Percentiles rank a stretch among this genome's conserved stretches.
Conservation (phyloP, 1,140 invertebrate species). For the Euura saliciscinereae region DNA sequence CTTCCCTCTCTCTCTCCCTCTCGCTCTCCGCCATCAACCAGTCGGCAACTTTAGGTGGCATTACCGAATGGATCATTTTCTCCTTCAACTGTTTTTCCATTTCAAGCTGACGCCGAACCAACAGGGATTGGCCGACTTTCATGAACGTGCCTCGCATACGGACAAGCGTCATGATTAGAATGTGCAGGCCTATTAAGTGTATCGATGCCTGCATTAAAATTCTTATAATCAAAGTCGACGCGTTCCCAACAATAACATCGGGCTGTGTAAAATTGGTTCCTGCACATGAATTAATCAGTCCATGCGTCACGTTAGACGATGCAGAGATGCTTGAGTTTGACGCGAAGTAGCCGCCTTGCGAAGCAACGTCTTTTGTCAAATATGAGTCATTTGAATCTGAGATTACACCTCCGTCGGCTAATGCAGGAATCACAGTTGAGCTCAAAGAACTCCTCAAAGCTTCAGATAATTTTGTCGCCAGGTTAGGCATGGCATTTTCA, state of each 20-base stretch:
- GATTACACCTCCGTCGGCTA: no score
- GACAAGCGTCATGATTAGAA: constrained; percentile 90
- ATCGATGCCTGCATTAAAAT: constrained; percentile 86
- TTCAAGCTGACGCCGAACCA: constrained; percentile 86
- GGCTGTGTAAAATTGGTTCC: constrained; percentile 23
- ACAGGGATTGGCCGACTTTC: constrained; percentile 91
- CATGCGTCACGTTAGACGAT: no score
- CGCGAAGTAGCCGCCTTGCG: background rate
- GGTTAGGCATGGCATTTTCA: no score
- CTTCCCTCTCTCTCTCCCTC: constrained; percentile 60
- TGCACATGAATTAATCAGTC: no score
- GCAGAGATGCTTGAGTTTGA: background rate
- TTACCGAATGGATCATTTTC: constrained; percentile 97
- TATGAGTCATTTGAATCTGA: background rate
- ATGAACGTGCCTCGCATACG: constrained; percentile 94
- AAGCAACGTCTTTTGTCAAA: background rate
- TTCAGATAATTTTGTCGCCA: no score
- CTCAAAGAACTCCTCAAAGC: no score
- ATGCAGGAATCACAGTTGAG: no score
- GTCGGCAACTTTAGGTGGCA: constrained; percentile 90
- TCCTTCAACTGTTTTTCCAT: constrained; percentile 94
- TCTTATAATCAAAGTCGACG: constrained; percentile 71
- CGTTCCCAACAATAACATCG: constrained; percentile 25
- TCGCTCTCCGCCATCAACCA: constrained; percentile 82
- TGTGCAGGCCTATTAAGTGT: constrained; percentile 91